Percentiles rank a stretch among this genome's conserved stretches.
Evolutionary conservation across 2,797 vertebrate genomes (phyloP).

Genomic region (Spinibarbus caldwelli): DNA sequence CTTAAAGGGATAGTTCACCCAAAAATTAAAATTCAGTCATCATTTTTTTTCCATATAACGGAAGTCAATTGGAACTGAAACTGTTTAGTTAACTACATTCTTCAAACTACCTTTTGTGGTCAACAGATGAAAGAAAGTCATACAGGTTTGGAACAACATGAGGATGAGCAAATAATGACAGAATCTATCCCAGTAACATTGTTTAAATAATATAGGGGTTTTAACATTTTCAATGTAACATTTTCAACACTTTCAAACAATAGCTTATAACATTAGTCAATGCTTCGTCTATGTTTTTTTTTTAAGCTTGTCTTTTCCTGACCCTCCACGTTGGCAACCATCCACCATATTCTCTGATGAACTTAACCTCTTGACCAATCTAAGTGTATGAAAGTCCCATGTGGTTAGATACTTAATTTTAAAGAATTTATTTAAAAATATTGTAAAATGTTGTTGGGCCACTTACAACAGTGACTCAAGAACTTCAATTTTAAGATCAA

Average conservation of each 20-base stretch:
- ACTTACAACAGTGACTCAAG: too few species aligned
- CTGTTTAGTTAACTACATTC: too few species aligned
- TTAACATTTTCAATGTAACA: not conserved
- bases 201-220: not conserved
- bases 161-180: not conserved
- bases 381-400: too few species aligned
- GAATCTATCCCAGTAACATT: not conserved
- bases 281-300: not conserved
- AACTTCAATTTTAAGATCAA: not conserved
- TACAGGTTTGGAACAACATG: not conserved
- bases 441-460: not conserved
- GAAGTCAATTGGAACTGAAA: too few species aligned
- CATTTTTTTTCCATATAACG: not conserved
- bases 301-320: not conserved
- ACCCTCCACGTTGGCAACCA: not conserved
- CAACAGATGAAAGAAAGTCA: not conserved
- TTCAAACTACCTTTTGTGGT: not conserved
- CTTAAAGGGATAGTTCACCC: not conserved
- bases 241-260: not conserved
- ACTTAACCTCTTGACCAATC: not conserved
- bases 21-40: not conserved
- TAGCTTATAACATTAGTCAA: not conserved
- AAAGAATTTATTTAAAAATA: not conserved
- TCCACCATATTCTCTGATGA: not conserved
- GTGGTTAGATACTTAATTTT: too few species aligned